phyloP scores from a whole-genome alignment of 2,888 invertebrate genomes.

The Cataglyphis cursor region DNA sequence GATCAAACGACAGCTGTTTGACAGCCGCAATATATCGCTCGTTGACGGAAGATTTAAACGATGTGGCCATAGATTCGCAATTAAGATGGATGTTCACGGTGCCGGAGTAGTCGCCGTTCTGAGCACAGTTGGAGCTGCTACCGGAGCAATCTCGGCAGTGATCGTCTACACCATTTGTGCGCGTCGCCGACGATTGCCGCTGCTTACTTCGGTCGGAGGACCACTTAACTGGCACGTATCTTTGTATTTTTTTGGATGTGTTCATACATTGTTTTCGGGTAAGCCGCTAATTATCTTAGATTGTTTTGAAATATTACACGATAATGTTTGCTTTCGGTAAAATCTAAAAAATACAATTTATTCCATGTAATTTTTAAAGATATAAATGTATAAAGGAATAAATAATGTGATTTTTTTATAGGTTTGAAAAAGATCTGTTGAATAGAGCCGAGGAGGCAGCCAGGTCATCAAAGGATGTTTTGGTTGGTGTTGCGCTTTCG shows the following conservation, averaged over 20 bases:
- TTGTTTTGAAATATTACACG: background rate
- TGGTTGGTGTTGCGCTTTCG: constrained; percentile 70
- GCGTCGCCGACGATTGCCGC: constrained; percentile 76
- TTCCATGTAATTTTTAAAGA: background rate
- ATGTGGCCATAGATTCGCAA: constrained; percentile 20
- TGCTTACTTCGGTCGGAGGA: constrained; percentile 74
- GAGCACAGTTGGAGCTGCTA: constrained; percentile 81
- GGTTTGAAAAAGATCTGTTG: constrained; percentile 83
- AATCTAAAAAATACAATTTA: background rate
- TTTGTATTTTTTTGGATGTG: background rate
- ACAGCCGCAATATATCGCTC: background rate
- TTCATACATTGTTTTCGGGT: background rate
- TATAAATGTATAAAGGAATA: background rate
- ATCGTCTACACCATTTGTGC: constrained; percentile 82
- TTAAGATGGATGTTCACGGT: constrained; percentile 79
- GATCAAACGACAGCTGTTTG: constrained; percentile 20
- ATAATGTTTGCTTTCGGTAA: background rate
- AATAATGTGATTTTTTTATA: constrained; percentile 57
- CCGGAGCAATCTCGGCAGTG: constrained; percentile 82
- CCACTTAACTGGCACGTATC: constrained; percentile 81
- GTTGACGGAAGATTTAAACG: constrained; percentile 1
- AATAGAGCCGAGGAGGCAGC: constrained; percentile 81
- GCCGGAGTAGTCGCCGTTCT: constrained; percentile 80
- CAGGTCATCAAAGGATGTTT: constrained; percentile 72
- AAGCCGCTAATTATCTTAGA: background rate